Evolutionary conservation across 2,797 vertebrate species (phyloP).

Genomic region (Danio choprae): DNA sequence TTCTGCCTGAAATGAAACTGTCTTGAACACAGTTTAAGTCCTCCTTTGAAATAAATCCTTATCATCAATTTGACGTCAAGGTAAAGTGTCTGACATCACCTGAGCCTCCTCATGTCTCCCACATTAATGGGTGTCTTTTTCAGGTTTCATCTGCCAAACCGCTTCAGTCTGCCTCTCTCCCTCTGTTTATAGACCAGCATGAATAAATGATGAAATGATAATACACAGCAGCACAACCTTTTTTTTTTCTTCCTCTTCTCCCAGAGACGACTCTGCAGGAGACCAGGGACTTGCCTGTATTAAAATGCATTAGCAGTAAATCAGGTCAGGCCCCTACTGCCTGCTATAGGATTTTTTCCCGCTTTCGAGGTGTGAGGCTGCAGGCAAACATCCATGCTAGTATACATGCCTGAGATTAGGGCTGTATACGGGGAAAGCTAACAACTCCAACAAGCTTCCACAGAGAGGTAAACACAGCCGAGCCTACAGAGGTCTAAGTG

Average conservation of each 20-base stretch:
- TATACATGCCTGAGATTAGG: constrained; percentile 35
- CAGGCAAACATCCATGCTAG: constrained; percentile 46
- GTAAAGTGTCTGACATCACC: constrained; percentile 38
- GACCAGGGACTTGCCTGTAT: constrained; percentile 66
- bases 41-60: constrained; percentile 48
- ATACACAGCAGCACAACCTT: constrained; percentile 63
- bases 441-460: constrained; percentile 18
- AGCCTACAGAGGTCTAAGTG: background rate
- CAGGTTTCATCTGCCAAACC: constrained; percentile 49
- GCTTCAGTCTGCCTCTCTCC: constrained; percentile 46
- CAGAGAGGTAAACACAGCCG: background rate
- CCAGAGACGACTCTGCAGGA: constrained; percentile 66
- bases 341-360: constrained; percentile 50
- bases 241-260: constrained; percentile 34
- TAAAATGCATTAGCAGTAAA: constrained; percentile 75
- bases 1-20: constrained; percentile 38
- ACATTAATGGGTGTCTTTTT: constrained; percentile 57
- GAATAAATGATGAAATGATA: constrained; percentile 79
- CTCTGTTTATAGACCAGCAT: constrained; percentile 68
- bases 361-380: constrained; percentile 40
- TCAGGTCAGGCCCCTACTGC: constrained; percentile 71
- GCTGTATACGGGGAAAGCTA: background rate
- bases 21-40: constrained; percentile 46
- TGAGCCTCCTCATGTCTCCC: constrained; percentile 42
- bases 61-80: constrained; percentile 43